phyloP scores from a whole-genome alignment of 2,113 vertebrate genomes.

The Prunella fulvescens region DNA sequence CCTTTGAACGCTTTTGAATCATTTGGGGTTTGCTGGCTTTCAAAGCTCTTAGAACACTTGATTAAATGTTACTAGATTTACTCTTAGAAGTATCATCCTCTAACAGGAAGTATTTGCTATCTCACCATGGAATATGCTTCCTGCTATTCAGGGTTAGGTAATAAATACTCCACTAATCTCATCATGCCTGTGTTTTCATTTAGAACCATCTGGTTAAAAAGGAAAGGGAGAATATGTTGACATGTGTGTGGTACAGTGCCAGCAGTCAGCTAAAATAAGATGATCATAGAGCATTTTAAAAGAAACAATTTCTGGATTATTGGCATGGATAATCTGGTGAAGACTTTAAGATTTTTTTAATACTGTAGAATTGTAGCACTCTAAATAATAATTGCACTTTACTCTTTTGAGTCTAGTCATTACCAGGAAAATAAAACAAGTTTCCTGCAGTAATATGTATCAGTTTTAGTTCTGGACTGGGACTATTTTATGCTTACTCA shows the following conservation, averaged over 20 bases:
- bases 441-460: background rate
- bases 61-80: background rate
- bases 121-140: background rate
- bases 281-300: background rate
- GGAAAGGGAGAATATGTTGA: background rate
- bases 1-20: background rate
- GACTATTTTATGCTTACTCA: background rate
- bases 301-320: background rate
- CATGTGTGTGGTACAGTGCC: background rate
- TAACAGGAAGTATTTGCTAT: background rate
- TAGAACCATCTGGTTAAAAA: background rate
- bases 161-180: background rate
- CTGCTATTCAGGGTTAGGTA: background rate
- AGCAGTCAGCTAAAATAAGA: background rate
- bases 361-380: background rate
- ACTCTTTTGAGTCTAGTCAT: background rate
- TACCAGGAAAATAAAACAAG: background rate
- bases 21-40: background rate
- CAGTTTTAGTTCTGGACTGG: background rate
- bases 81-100: background rate
- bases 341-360: background rate
- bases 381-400: background rate
- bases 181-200: background rate
- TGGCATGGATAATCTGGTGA: background rate
- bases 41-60: background rate